These are phyloP conservation scores for Aplidium turbinatum DNA, from an alignment of 23 tunicate species.

Conservation along the genomic window DNA sequence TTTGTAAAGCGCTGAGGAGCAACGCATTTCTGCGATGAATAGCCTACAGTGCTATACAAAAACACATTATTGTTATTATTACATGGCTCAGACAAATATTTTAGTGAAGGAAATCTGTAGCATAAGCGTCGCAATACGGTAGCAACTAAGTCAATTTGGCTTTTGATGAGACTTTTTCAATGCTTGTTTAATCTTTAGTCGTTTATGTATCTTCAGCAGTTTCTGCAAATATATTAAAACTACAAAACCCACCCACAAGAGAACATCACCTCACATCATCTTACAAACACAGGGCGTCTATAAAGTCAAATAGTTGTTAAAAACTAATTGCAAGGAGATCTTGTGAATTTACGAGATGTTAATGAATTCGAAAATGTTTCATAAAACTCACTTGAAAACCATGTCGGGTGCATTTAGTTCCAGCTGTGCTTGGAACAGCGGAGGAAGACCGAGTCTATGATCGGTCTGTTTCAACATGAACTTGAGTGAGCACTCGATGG, in stretches of 20 bases:
- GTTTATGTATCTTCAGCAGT: too few relatives aligned
- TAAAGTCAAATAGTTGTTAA: too few relatives aligned
- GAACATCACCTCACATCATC: not conserved
- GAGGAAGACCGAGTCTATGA: conserved; percentile 49
- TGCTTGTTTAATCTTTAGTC: too few relatives aligned
- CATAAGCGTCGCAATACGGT: not conserved
- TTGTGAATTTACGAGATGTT: not conserved
- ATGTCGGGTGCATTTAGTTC: conserved; percentile 93
- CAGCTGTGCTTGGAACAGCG: conserved; percentile 85
- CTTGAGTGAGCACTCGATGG: conserved; percentile 86
- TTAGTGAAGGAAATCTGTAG: not conserved
- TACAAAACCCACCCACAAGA: too few relatives aligned
- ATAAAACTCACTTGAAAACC: conserved; percentile 76
- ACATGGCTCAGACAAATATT: not conserved
- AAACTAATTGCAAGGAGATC: too few relatives aligned
- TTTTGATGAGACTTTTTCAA: too few relatives aligned
- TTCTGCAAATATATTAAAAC: too few relatives aligned
- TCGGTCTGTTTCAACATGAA: conserved; percentile 89
- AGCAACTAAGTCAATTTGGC: not conserved
- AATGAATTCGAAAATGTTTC: too few relatives aligned
- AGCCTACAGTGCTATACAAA: too few relatives aligned
- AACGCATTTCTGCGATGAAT: too few relatives aligned
- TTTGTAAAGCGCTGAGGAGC: too few relatives aligned
- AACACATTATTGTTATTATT: too few relatives aligned
- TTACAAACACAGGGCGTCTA: not conserved